phyloP scores from a whole-genome alignment of 2,888 invertebrate genomes.

The Plebejus anna region DNA sequence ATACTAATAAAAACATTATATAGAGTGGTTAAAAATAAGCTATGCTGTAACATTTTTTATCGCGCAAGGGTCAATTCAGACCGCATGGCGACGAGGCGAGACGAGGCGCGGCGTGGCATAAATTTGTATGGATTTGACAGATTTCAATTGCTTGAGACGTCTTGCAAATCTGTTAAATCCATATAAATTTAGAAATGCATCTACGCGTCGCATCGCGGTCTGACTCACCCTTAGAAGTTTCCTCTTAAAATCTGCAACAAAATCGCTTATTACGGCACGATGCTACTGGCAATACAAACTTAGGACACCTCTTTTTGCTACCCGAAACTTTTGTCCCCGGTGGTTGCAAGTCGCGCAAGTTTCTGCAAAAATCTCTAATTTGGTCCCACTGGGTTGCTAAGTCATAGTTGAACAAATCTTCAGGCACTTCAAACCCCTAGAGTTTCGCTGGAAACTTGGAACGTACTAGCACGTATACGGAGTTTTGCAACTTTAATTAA shows the following conservation, averaged over 20 bases:
- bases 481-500: not conserved
- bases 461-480: not conserved
- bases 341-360: not conserved
- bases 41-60: too few relatives aligned
- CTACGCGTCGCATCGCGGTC: too few relatives aligned
- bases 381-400: not conserved
- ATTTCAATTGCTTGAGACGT: too few relatives aligned
- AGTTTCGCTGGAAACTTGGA: not conserved
- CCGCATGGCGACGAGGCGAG: too few relatives aligned
- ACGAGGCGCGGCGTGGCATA: too few relatives aligned
- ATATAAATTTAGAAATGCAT: too few relatives aligned
- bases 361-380: conserved; percentile 17
- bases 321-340: not conserved
- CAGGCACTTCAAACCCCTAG: not conserved
- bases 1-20: too few relatives aligned
- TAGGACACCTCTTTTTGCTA: not conserved
- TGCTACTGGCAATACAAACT: not conserved
- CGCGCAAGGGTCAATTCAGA: too few relatives aligned
- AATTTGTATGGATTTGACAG: too few relatives aligned
- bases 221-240: not conserved
- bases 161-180: too few relatives aligned
- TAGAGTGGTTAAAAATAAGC: not conserved
- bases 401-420: conserved; percentile 8
- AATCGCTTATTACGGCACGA: not conserved
- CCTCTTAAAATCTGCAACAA: not conserved